phyloP scores from a whole-genome alignment of 2,888 invertebrate species.

The Villa cingulata region DNA sequence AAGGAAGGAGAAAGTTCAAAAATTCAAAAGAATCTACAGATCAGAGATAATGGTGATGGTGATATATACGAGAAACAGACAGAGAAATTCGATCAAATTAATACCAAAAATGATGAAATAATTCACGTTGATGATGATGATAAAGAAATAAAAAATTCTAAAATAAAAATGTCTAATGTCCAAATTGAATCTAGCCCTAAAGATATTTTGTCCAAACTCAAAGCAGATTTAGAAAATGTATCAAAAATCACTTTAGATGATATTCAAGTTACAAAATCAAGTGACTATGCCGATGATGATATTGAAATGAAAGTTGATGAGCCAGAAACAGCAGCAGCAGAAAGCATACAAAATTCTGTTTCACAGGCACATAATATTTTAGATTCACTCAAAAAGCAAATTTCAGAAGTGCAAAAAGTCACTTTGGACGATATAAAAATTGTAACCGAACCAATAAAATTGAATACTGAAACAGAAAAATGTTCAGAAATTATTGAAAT shows the following conservation, averaged over 20 bases:
- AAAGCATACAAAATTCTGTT: too few relatives aligned
- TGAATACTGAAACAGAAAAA: constrained; percentile 15
- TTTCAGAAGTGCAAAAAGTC: constrained; percentile 22
- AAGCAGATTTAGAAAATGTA: constrained; percentile 8
- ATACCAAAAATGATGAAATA: neutral
- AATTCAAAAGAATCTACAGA: too few relatives aligned
- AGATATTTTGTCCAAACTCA: constrained; percentile 11
- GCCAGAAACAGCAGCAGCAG: neutral
- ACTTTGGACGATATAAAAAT: constrained; percentile 25
- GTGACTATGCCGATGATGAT: too few relatives aligned
- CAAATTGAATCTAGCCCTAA: neutral
- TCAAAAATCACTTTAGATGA: constrained; percentile 10
- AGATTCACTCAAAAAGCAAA: constrained; percentile 14
- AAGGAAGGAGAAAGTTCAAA: neutral
- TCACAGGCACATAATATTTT: constrained; percentile 4
- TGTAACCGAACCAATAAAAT: constrained; percentile 15
- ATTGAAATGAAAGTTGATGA: neutral
- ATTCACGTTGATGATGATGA: neutral
- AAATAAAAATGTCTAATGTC: neutral
- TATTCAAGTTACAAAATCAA: too few relatives aligned
- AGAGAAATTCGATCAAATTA: neutral
- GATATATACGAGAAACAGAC: neutral
- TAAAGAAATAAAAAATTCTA: neutral
- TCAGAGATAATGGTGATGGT: neutral
- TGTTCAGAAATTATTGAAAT: constrained; percentile 23